Evolutionary conservation across 53 echinoderm and acorn worm genomes (phyloP).

Genomic region (Patiria pectinifera): DNA sequence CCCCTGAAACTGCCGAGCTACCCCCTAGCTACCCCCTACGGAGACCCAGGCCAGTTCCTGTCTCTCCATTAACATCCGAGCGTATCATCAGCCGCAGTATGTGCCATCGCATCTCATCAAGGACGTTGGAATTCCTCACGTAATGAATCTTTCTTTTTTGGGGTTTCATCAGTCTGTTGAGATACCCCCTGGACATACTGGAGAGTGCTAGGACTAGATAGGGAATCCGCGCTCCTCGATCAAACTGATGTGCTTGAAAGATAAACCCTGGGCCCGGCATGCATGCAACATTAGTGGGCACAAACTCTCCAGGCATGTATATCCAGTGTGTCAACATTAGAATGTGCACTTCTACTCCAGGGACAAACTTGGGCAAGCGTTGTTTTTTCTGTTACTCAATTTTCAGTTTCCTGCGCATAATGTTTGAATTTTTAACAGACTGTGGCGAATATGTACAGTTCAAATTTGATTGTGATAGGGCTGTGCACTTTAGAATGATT

Average conservation of each 20-base stretch:
- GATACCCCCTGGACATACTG: neutral
- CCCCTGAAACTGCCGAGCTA: neutral
- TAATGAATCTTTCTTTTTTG: slow-evolving; percentile 6
- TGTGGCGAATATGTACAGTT: neutral
- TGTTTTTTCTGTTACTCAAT: neutral
- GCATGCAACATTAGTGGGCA: neutral
- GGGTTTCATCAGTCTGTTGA: neutral
- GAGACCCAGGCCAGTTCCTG: neutral
- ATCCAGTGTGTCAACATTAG: slow-evolving; percentile 12
- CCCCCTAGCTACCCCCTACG: neutral
- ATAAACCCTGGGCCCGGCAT: neutral
- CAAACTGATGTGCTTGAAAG: neutral
- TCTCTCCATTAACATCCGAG: slow-evolving; percentile 24
- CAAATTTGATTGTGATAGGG: too few relatives aligned
- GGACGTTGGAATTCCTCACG: neutral
- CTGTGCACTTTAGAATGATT: too few relatives aligned
- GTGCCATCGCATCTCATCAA: neutral
- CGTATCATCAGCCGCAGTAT: slow-evolving; percentile 37
- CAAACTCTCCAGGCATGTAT: neutral
- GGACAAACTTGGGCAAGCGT: neutral
- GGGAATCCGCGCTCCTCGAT: neutral
- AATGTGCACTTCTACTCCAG: neutral
- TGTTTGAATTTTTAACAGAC: neutral
- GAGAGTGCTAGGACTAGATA: slow-evolving; percentile 9
- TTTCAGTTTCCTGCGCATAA: neutral